Percentiles rank a stretch among this genome's conserved stretches.
phyloP scores from a whole-genome alignment of 2,888 invertebrate species.

The Sinhomidia bicolor region DNA sequence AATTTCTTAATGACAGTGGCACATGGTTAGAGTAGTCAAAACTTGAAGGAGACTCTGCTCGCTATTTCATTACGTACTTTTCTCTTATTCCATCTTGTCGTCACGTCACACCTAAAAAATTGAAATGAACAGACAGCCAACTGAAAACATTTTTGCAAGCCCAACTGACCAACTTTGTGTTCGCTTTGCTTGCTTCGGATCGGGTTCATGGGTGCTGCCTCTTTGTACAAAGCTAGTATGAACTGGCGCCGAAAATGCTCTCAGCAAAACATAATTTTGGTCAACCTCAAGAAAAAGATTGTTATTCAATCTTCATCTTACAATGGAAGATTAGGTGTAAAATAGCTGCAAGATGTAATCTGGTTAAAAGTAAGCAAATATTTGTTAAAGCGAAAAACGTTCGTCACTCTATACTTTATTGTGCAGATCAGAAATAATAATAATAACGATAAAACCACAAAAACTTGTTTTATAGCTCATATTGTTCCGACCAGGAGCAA shows the following conservation, averaged over 20 bases:
- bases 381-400: not conserved
- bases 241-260: too few relatives aligned
- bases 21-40: constrained; percentile 37
- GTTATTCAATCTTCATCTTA: not conserved
- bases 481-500: constrained; percentile 37
- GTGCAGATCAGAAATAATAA: constrained; percentile 1
- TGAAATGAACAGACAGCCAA: not conserved
- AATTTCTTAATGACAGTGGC: constrained; percentile 67
- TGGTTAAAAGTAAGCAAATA: constrained; percentile 19
- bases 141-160: too few relatives aligned
- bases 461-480: constrained; percentile 57
- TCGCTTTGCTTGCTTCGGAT: too few relatives aligned
- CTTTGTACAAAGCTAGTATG: too few relatives aligned
- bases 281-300: not conserved
- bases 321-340: not conserved
- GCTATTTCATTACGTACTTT: not conserved
- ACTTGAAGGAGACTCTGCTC: not conserved
- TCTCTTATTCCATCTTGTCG: not conserved
- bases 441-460: not conserved
- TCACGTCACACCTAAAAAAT: constrained; percentile 55
- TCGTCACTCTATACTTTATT: not conserved
- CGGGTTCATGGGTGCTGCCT: not conserved
- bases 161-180: too few relatives aligned
- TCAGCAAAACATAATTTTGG: not conserved
- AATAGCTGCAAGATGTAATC: constrained; percentile 19